Base-by-base conservation (phyloP, 2,113 vertebrate genomes). In the Eonycteris spelaea region DNA sequence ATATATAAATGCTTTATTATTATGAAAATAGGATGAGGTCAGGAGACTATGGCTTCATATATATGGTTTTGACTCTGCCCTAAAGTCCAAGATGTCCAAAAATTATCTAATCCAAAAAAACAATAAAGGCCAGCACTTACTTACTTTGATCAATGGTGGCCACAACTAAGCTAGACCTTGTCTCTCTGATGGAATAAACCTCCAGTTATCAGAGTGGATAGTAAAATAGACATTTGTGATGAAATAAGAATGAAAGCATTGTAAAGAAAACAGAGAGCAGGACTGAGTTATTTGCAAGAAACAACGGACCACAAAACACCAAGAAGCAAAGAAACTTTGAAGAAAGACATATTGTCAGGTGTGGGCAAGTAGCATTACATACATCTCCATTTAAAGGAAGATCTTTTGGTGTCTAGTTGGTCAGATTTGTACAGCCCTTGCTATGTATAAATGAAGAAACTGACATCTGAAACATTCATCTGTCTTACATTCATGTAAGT, bases 81-180 rank as follows among this genome's bases (percentile, higher is more conserved):
- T 78, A 51, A 86, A 89, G 24, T 6, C 40, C n/a, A 70, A 28
- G 28, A n/a, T 95, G 48, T 74, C 71, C 48, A 80, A 77, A 95
- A 93, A 14, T 74, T 40, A 91, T 80, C 53, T 63, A 91, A 26
- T 35, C 28, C 12, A 5, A 55, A 85, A 86, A 94, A 74, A 33
- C 2, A 35, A 40, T 40, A 55, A n/a, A 77, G 53, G 3, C 12
- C 48, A 26, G 33, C 63, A 3, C 13, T 68, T 70, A 3, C 13
- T 68, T 70, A 55, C 1, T 84, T 65, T 94, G 24, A 87, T 61
- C 84, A 55, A 2, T 68, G 26, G 16, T 21, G 38, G 51, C 38
- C 38, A 92, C 74, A 78, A 14, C 57, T 75, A 74, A 96, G 53
- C 24, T 74, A 73, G 38, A 61, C 22, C 40, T 61, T 45, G 30